phyloP scores from a whole-genome alignment of 2,797 vertebrate species.

The Intellagama lesueurii region DNA sequence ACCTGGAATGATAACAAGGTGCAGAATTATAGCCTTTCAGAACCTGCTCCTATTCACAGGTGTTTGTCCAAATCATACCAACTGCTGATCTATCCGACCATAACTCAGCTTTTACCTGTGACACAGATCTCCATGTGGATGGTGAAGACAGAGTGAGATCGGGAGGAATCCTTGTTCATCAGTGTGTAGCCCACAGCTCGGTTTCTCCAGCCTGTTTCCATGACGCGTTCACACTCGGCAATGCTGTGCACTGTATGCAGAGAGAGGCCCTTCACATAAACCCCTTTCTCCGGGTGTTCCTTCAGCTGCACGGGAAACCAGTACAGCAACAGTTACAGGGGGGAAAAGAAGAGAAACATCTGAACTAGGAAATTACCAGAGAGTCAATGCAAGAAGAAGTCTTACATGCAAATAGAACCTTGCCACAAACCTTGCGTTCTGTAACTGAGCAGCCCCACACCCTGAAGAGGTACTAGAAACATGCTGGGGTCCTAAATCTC shows the following conservation, averaged over 20 bases:
- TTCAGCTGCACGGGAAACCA: slow-evolving; percentile 82
- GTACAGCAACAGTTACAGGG: not conserved
- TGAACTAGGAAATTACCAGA: not conserved
- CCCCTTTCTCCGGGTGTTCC: slow-evolving; percentile 88
- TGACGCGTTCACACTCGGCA: slow-evolving; percentile 85
- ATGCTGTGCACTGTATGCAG: slow-evolving; percentile 87
- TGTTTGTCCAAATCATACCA: not conserved
- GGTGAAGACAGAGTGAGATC: slow-evolving; percentile 92
- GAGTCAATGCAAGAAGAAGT: not conserved
- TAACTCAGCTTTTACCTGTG: slow-evolving; percentile 73
- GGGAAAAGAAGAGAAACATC: not conserved
- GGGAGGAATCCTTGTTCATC: slow-evolving; percentile 92
- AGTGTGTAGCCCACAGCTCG: slow-evolving; percentile 89
- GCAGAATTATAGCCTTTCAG: not conserved
- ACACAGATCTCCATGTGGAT: slow-evolving; percentile 89
- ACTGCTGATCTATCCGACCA: rapidly evolving
- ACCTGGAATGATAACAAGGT: not conserved
- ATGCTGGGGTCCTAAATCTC: not conserved
- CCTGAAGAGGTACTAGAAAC: not conserved
- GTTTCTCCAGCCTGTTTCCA: slow-evolving; percentile 87
- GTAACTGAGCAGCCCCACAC: not conserved
- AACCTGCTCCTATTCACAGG: not conserved
- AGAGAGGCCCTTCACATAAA: slow-evolving; percentile 88
- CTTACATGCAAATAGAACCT: not conserved
- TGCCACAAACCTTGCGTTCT: rapidly evolving